Evolutionary conservation across 2,888 invertebrate species (phyloP).

Genomic region (Chrysolina haemoptera): DNA sequence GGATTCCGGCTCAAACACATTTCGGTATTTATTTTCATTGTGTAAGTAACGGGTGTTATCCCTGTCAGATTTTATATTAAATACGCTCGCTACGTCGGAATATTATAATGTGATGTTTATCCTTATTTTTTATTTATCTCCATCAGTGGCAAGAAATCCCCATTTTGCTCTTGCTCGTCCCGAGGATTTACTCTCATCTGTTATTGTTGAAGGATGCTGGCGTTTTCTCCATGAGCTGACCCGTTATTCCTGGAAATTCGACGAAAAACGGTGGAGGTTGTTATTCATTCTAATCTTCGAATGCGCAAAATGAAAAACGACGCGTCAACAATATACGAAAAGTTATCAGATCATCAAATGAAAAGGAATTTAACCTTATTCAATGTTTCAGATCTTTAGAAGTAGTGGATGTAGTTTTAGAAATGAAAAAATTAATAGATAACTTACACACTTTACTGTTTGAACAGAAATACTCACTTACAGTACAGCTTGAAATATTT

Average conservation of each 20-base stretch:
- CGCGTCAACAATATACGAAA: background rate
- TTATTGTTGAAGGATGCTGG: slow-evolving; percentile 25
- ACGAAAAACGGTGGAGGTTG: background rate
- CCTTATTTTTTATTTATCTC: slow-evolving; percentile 39
- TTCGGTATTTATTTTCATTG: slow-evolving; percentile 59
- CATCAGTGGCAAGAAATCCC: slow-evolving; percentile 35
- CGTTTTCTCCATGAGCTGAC: slow-evolving; percentile 35
- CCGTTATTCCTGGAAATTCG: slow-evolving; percentile 11
- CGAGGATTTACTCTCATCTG: slow-evolving; percentile 34
- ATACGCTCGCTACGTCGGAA: slow-evolving; percentile 34
- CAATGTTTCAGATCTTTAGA: background rate
- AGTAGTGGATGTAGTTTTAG: background rate
- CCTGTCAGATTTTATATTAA: slow-evolving; percentile 52
- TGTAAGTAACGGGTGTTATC: slow-evolving; percentile 52
- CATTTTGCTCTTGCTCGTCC: slow-evolving; percentile 21
- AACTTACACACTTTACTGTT: too few relatives aligned
- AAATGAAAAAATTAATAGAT: too few relatives aligned
- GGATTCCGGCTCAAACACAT: slow-evolving; percentile 58
- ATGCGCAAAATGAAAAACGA: background rate
- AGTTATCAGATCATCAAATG: background rate
- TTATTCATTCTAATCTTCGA: background rate
- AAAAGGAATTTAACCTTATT: background rate
- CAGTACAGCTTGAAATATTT: too few relatives aligned
- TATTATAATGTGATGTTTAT: slow-evolving; percentile 45
- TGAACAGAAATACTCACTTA: too few relatives aligned